These are phyloP conservation scores for Cataglyphis livida DNA, from an alignment of 2,888 invertebrate species.

Conservation along the genomic window DNA sequence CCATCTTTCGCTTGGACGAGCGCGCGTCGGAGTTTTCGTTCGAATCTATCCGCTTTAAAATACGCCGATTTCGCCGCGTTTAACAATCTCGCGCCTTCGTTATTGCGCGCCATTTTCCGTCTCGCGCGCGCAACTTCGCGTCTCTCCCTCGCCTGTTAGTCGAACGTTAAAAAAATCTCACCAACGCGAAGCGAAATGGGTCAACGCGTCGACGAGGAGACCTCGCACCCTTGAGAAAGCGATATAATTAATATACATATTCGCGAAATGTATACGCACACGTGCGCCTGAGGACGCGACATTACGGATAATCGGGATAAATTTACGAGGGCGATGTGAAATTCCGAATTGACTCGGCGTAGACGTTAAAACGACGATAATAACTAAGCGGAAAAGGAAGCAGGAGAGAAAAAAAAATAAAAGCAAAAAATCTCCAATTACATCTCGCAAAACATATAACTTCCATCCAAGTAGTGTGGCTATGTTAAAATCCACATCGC, in stretches of 20 bases:
- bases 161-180: conserved; percentile 41
- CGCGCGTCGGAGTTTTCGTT: conserved; percentile 1
- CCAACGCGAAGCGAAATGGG: conserved; percentile 22
- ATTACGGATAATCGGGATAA: not conserved
- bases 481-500: conserved; percentile 17
- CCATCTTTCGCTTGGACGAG: conserved; percentile 19
- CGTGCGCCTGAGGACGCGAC: not conserved
- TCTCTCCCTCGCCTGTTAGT: not conserved
- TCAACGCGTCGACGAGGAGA: conserved; percentile 15
- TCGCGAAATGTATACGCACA: not conserved
- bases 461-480: not conserved
- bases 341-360: not conserved
- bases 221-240: not conserved
- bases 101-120: conserved; percentile 49
- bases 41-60: conserved; percentile 62
- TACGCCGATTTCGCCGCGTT: conserved; percentile 46
- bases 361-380: not conserved
- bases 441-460: conserved; percentile 11
- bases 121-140: conserved; percentile 19
- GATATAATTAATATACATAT: conserved; percentile 28
- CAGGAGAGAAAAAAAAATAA: not conserved
- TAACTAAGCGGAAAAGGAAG: not conserved
- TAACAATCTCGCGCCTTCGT: conserved; percentile 53
- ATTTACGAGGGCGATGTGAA: not conserved
- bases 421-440: conserved; percentile 27